phyloP scores from a whole-genome alignment of 2,797 vertebrate genomes.

The Momotus momota region DNA sequence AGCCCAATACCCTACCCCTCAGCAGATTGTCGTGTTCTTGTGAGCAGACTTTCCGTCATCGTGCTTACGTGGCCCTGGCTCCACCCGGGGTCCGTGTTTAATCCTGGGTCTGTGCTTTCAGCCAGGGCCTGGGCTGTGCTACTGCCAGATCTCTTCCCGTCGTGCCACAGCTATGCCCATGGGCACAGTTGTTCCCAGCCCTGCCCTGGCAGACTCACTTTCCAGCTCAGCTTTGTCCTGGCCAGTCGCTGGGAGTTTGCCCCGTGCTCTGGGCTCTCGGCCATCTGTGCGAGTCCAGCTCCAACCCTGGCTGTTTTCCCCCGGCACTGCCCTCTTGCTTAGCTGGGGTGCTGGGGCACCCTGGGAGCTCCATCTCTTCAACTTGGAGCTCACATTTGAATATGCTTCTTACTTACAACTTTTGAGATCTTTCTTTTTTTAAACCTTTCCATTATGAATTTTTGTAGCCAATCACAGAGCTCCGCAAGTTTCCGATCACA shows the following conservation, averaged over 20 bases:
- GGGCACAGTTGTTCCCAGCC: background rate
- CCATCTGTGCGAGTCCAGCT: no score
- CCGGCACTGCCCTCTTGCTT: background rate
- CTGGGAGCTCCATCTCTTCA: background rate
- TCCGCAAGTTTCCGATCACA: background rate
- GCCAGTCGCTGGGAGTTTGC: accelerated
- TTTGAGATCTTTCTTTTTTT: background rate
- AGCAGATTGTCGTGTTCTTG: background rate
- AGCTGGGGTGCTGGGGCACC: background rate
- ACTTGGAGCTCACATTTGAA: background rate
- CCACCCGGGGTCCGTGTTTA: background rate
- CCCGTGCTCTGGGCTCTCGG: background rate
- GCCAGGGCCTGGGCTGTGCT: background rate
- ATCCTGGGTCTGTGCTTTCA: background rate
- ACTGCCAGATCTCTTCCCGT: background rate
- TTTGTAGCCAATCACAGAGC: background rate
- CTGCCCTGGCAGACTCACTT: background rate
- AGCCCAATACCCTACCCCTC: background rate
- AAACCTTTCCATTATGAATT: background rate
- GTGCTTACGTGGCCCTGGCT: background rate
- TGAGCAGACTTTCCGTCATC: background rate
- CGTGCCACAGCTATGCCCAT: accelerated
- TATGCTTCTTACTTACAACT: background rate
- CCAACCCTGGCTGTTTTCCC: background rate
- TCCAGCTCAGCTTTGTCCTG: background rate